Evolutionary conservation across 2,888 invertebrate genomes (phyloP).

Genomic region (Chrysomela aeneicollis): DNA sequence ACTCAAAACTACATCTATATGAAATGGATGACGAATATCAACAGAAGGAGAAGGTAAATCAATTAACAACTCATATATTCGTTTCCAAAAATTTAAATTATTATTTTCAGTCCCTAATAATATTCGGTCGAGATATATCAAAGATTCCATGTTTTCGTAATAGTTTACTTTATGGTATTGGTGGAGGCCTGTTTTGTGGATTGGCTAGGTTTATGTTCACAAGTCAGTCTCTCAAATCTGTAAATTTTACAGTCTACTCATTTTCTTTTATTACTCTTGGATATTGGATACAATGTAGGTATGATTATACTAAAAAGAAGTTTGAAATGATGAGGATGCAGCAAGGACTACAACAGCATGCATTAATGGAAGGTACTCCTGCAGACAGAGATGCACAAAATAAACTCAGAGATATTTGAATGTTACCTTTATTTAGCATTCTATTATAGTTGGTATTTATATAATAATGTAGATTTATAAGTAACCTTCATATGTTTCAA

Average conservation of each 20-base stretch:
- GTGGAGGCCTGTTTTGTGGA: conserved; percentile 73
- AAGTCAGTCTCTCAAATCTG: conserved; percentile 70
- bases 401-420: conserved; percentile 29
- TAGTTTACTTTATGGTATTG: conserved; percentile 78
- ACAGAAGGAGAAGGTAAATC: neutral
- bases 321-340: conserved; percentile 72
- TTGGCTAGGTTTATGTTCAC: conserved; percentile 77
- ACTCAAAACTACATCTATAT: too few relatives aligned
- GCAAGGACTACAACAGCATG: conserved; percentile 68
- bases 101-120: conserved; percentile 64
- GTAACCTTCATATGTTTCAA: too few relatives aligned
- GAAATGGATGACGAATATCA: neutral
- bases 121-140: conserved; percentile 77
- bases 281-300: conserved; percentile 77
- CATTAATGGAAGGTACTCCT: conserved; percentile 70
- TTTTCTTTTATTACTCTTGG: conserved; percentile 71
- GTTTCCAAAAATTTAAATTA: conserved; percentile 1
- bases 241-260: conserved; percentile 72
- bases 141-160: conserved; percentile 83
- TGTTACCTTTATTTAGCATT: conserved; percentile 8
- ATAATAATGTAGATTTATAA: too few relatives aligned
- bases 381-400: conserved; percentile 57
- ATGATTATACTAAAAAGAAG: conserved; percentile 71
- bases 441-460: neutral
- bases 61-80: too few relatives aligned